Percentiles rank a stretch among this genome's conserved stretches.
Conservation (phyloP, 2,888 invertebrate species). For the Apoda limacodes region DNA sequence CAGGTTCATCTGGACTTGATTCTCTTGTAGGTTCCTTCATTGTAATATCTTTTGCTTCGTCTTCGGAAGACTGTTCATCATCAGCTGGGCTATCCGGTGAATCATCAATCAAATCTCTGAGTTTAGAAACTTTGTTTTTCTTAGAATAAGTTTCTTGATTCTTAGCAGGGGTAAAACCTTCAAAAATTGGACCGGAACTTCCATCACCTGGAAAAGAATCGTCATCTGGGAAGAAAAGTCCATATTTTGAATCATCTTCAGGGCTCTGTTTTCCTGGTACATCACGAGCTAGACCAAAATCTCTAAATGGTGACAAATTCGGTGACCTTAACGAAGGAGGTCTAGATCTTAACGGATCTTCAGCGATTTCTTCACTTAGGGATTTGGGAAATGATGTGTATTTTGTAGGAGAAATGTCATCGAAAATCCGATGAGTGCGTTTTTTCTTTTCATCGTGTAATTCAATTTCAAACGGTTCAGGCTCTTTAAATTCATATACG, state of each 20-base stretch:
- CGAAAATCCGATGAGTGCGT: slow-evolving; percentile 60
- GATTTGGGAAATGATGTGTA: slow-evolving; percentile 57
- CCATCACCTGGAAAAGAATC: slow-evolving; percentile 71
- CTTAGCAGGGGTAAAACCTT: slow-evolving; percentile 69
- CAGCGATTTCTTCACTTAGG: slow-evolving; percentile 69
- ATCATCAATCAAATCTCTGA: slow-evolving; percentile 58
- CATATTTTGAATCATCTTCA: slow-evolving; percentile 72
- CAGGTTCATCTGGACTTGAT: slow-evolving; percentile 29
- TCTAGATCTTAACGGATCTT: slow-evolving; percentile 42
- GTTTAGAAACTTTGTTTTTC: slow-evolving; percentile 57
- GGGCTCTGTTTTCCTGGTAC: slow-evolving; percentile 72
- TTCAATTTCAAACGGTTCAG: slow-evolving; percentile 89
- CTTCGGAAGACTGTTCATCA: slow-evolving; percentile 66
- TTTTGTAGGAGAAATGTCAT: slow-evolving; percentile 62
- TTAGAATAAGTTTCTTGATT: slow-evolving; percentile 68
- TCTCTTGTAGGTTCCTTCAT: slow-evolving; percentile 34
- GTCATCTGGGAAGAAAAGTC: slow-evolving; percentile 69
- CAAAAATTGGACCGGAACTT: slow-evolving; percentile 61
- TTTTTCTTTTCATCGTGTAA: slow-evolving; percentile 71
- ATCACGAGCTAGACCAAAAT: slow-evolving; percentile 60
- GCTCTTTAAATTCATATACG: slow-evolving; percentile 90
- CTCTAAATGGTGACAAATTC: slow-evolving; percentile 56
- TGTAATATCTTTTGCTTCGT: slow-evolving; percentile 40
- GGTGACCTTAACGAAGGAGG: slow-evolving; percentile 46
- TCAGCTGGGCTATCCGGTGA: slow-evolving; percentile 62